A percentile compares a stretch with the other conserved stretches of the same genome.
Evolutionary conservation across 2,797 vertebrate species (phyloP).

Genomic region (Luscinia megarhynchos): DNA sequence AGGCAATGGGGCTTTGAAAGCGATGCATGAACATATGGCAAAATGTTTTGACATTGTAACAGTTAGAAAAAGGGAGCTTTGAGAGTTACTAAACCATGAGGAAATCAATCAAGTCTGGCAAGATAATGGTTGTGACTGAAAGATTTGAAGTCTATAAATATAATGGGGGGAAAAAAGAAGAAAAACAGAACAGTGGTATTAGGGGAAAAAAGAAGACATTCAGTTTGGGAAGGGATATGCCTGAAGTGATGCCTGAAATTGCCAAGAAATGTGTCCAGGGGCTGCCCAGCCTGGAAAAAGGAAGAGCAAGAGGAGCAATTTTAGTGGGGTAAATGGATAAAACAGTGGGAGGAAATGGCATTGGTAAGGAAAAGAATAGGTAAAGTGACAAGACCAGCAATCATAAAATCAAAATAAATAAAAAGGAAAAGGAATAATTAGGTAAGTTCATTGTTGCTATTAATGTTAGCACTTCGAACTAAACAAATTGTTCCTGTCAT

Average conservation of each 20-base stretch:
- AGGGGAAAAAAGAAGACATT: neutral
- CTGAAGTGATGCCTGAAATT: neutral
- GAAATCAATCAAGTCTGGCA: conserved; percentile 48
- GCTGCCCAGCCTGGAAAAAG: neutral
- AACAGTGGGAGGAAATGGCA: neutral
- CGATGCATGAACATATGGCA: neutral
- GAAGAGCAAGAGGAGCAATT: neutral
- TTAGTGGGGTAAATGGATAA: neutral
- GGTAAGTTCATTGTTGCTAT: neutral
- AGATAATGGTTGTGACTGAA: conserved; percentile 36
- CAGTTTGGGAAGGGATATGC: neutral
- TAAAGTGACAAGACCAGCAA: neutral
- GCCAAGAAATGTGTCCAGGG: neutral
- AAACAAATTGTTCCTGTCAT: neutral
- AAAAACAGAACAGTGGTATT: neutral
- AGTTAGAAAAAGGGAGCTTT: conserved; percentile 9
- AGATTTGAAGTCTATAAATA: conserved; percentile 4
- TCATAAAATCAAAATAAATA: neutral
- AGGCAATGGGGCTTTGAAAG: neutral
- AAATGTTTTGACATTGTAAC: conserved; percentile 56
- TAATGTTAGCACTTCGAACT: neutral
- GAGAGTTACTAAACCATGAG: conserved; percentile 13
- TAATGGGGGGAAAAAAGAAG: neutral
- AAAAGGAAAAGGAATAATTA: neutral
- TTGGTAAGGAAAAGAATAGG: neutral